phyloP scores from a whole-genome alignment of 2,888 invertebrate species.

The Enchytraeus crypticus region DNA sequence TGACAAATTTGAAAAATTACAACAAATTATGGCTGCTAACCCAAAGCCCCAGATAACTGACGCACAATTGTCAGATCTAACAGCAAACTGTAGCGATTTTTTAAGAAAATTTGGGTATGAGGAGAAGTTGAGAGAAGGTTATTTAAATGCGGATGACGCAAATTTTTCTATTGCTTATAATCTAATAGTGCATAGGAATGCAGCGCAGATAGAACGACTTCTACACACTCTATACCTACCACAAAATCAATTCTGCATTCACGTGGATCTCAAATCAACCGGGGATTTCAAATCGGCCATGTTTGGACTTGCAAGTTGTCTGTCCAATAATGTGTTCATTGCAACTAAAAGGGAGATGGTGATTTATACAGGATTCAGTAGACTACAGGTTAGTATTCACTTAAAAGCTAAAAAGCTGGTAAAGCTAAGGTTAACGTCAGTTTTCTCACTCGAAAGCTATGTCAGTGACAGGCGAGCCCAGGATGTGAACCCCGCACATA shows the following conservation, averaged over 20 bases:
- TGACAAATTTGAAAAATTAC: too few species aligned
- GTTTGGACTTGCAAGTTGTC: slow-evolving; percentile 3
- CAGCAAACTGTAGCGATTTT: slow-evolving; percentile 3
- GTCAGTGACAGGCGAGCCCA: too few species aligned
- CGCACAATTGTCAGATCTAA: not conserved
- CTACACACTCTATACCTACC: slow-evolving; percentile 39
- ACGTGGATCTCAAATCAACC: too few species aligned
- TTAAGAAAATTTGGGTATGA: not conserved
- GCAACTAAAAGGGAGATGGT: slow-evolving; percentile 39
- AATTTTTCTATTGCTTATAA: slow-evolving; percentile 8
- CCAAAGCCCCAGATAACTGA: too few species aligned
- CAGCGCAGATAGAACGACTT: slow-evolving; percentile 34
- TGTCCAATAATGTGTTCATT: slow-evolving; percentile 33
- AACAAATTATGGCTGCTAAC: too few species aligned
- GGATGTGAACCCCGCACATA: too few species aligned
- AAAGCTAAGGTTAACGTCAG: too few species aligned
- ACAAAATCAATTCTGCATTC: slow-evolving; percentile 44
- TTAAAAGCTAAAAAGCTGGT: too few species aligned
- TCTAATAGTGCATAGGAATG: slow-evolving; percentile 4
- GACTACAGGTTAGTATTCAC: too few species aligned
- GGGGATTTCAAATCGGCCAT: not conserved
- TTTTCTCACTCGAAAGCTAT: too few species aligned
- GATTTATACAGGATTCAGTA: slow-evolving; percentile 41
- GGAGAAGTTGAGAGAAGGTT: too few species aligned
- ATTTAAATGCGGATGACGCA: not conserved